Evolutionary conservation across 2,113 vertebrate species (phyloP).

Genomic region (Pseudopodoces humilis): DNA sequence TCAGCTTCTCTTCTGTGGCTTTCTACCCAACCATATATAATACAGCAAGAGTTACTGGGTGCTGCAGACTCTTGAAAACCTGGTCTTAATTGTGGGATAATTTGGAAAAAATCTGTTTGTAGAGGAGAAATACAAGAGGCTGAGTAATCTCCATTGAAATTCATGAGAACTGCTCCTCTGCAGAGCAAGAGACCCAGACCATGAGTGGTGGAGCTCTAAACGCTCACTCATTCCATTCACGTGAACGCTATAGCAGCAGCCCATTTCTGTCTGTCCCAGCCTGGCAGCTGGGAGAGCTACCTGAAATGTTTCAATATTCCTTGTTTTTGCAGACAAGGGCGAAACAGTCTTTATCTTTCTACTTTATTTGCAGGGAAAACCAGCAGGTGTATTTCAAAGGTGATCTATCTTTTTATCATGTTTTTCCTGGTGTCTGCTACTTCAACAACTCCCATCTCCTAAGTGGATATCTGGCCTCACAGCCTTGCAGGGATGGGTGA

Average conservation of each 20-base stretch:
- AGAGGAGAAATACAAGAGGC: not conserved
- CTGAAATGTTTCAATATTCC: not conserved
- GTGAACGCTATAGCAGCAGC: fast-evolving
- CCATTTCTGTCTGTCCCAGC: not conserved
- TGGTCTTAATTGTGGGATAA: not conserved
- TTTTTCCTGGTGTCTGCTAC: constrained; percentile 2
- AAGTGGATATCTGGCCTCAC: not conserved
- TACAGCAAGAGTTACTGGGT: not conserved
- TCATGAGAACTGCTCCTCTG: not conserved
- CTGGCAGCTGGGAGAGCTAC: not conserved
- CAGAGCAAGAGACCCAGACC: not conserved
- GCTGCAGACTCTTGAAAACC: not conserved
- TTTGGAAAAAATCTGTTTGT: not conserved
- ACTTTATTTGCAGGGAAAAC: not conserved
- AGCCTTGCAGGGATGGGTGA: not conserved
- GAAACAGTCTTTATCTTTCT: not conserved
- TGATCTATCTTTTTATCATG: not conserved
- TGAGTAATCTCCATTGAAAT: not conserved
- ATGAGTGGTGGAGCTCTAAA: not conserved
- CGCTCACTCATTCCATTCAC: fast-evolving
- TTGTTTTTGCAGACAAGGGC: not conserved
- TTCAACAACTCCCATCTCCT: not conserved
- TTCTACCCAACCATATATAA: not conserved
- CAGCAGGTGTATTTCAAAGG: constrained; percentile 15
- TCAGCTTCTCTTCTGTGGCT: not conserved